Percentiles rank a stretch among this genome's conserved stretches.
phyloP scores from a whole-genome alignment of 2,888 invertebrate genomes.

The Sipha maydis region DNA sequence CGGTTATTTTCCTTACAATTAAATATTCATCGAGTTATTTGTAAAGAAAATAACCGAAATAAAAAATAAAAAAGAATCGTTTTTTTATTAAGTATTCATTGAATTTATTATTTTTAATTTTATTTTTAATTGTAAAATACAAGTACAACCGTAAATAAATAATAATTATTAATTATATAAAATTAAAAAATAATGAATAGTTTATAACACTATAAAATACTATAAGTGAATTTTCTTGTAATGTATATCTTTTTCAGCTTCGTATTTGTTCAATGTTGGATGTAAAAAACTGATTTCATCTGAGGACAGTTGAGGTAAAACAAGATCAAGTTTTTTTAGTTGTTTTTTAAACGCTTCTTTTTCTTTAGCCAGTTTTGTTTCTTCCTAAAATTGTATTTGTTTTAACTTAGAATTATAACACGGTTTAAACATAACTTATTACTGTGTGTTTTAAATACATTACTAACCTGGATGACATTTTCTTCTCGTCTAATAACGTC shows the following conservation, averaged over 20 bases:
- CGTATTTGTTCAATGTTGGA: conserved; percentile 27
- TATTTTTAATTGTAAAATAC: too few species aligned
- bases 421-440: neutral
- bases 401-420: neutral
- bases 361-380: conserved; percentile 29
- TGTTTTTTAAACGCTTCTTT: conserved; percentile 30
- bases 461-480: conserved; percentile 17
- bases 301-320: conserved; percentile 42
- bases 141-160: too few species aligned
- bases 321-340: conserved; percentile 43
- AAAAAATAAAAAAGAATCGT: too few species aligned
- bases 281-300: conserved; percentile 49
- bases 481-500: conserved; percentile 48
- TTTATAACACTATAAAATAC: neutral
- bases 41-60: too few species aligned
- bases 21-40: too few species aligned
- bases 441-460: neutral
- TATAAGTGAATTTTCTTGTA: conserved; percentile 38
- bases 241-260: conserved; percentile 50
- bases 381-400: conserved; percentile 46
- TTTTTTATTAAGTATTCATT: too few species aligned
- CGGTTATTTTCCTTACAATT: too few species aligned
- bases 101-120: too few species aligned
- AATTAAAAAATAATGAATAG: too few species aligned
- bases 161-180: too few species aligned